Conservation (phyloP, 2,797 vertebrate species). For the Sebastes minor region DNA sequence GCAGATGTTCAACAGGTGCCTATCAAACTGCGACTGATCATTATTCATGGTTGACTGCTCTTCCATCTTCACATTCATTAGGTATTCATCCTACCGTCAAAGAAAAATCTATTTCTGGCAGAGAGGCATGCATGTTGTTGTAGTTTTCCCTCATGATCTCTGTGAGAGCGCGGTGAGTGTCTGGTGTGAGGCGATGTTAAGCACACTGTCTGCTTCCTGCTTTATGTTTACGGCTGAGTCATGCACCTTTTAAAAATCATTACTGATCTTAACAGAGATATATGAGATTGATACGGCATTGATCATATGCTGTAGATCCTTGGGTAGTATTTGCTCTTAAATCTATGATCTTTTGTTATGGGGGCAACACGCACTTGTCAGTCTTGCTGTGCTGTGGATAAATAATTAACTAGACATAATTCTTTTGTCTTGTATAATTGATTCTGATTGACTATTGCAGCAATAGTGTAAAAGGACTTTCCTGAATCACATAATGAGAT, state of each 20-base stretch:
- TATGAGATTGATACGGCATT: background rate
- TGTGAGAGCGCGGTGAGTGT: slow-evolving; percentile 38
- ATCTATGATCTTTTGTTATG: background rate
- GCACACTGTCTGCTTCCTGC: slow-evolving; percentile 44
- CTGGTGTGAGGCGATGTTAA: slow-evolving; percentile 57
- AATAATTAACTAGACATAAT: slow-evolving; percentile 13
- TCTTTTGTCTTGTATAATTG: background rate
- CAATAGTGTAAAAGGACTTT: slow-evolving; percentile 13
- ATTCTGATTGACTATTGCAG: slow-evolving; percentile 9
- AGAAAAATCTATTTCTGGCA: slow-evolving; percentile 73
- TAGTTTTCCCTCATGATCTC: slow-evolving; percentile 59
- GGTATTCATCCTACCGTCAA: slow-evolving; percentile 72
- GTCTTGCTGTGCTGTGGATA: background rate
- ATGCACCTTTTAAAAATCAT: slow-evolving; percentile 46
- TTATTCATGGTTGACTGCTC: slow-evolving; percentile 66
- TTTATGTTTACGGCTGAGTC: slow-evolving; percentile 61
- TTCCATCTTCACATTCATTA: slow-evolving; percentile 75
- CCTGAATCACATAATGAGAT: slow-evolving; percentile 13
- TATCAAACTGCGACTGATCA: slow-evolving; percentile 66
- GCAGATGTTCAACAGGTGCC: slow-evolving; percentile 71
- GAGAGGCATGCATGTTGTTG: slow-evolving; percentile 64
- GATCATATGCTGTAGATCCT: background rate
- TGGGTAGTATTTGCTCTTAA: background rate
- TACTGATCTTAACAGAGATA: slow-evolving; percentile 17
- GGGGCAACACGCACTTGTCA: background rate